Conservation (phyloP, 2,113 vertebrate genomes). For the Cephalopholis sonnerati region DNA sequence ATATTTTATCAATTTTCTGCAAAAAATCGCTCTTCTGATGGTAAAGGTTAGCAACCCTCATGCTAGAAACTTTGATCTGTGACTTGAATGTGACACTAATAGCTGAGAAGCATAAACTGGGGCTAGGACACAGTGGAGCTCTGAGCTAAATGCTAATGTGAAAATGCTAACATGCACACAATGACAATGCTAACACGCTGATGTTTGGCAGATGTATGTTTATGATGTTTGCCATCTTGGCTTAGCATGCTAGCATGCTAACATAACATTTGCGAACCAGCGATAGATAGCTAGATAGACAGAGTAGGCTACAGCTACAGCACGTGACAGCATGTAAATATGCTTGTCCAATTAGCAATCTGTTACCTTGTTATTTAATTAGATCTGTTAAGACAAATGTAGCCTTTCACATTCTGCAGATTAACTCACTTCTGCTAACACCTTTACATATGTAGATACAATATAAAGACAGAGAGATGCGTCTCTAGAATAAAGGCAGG, state of each 20-base stretch:
- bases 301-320: too few species aligned
- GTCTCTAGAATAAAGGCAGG: background rate
- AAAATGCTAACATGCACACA: background rate
- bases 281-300: too few species aligned
- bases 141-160: too few species aligned
- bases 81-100: too few species aligned
- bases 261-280: background rate
- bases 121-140: conserved; percentile 12
- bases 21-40: too few species aligned
- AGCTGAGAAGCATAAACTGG: conserved; percentile 1
- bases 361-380: too few species aligned
- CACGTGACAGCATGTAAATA: background rate
- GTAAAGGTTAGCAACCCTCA: too few species aligned
- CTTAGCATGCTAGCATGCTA: background rate
- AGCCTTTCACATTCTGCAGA: background rate
- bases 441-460: background rate
- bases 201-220: background rate
- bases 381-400: background rate
- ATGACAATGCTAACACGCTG: background rate
- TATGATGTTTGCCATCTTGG: too few species aligned
- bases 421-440: background rate
- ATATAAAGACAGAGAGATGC: background rate
- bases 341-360: background rate
- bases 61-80: too few species aligned
- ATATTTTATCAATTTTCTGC: too few species aligned